These are phyloP conservation scores for Paralichthys olivaceus DNA, from an alignment of 2,113 vertebrate genomes.

Conservation along the genomic window DNA sequence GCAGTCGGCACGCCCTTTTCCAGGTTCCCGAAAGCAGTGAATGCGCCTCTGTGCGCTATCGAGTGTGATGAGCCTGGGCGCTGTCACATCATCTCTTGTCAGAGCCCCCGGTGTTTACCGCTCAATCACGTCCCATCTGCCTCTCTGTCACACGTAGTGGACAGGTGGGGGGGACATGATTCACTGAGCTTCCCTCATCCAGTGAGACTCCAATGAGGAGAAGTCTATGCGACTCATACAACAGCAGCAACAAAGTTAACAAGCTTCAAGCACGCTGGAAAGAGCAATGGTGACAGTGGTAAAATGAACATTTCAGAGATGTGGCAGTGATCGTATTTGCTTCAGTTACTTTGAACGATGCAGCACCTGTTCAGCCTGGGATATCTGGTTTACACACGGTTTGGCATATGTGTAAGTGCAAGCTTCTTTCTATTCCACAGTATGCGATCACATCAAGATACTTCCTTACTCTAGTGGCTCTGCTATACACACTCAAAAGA, in stretches of 20 bases:
- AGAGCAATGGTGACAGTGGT: not conserved
- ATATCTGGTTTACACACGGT: not conserved
- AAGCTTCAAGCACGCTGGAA: not conserved
- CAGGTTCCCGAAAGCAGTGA: slow-evolving; percentile 15
- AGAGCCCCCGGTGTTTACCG: slow-evolving; percentile 52
- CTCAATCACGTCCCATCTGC: slow-evolving; percentile 66
- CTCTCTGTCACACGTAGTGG: slow-evolving; percentile 8
- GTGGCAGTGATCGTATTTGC: not conserved
- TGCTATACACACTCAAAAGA: too few relatives aligned
- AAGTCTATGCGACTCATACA: not conserved
- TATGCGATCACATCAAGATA: too few relatives aligned
- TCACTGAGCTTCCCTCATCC: slow-evolving; percentile 23
- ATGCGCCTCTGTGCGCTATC: not conserved
- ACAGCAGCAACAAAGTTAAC: slow-evolving; percentile 1
- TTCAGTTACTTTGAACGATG: not conserved
- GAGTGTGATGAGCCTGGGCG: slow-evolving; percentile 39
- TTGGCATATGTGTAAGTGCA: not conserved
- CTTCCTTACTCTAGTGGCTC: too few relatives aligned
- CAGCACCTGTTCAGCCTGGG: not conserved
- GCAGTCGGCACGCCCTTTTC: too few relatives aligned
- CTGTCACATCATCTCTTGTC: slow-evolving; percentile 57
- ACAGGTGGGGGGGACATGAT: slow-evolving; percentile 30
- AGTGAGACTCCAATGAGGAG: not conserved
- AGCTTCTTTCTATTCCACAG: not conserved
- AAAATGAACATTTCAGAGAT: too few relatives aligned